Base-by-base conservation (phyloP, 2,888 invertebrate genomes). In the Steinernema carpocapsae region DNA sequence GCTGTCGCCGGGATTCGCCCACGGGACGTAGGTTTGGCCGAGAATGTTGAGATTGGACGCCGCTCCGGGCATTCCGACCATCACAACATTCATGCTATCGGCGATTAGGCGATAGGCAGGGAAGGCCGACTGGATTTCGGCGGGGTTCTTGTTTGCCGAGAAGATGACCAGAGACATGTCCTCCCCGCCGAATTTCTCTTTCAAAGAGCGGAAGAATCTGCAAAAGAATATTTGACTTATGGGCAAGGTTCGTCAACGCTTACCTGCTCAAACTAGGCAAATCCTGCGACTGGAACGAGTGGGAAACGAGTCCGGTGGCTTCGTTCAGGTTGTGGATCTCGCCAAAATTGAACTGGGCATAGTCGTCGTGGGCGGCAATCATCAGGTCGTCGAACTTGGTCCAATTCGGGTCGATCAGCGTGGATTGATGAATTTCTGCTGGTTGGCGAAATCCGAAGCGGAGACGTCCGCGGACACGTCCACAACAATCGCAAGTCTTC, bases 401-500 rank as follows among this genome's bases (percentile, higher is more conserved):
- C 64, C 64, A 64, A 7, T 4, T 32, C 1, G 32, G 64, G 29
- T 32, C 26, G 17, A 64, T 64, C 32, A 64, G 29, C 32, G 64
- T 64, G 10, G 32, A 32, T 29, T 64, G 32, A 64, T 32, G 64
- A 64, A 64, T 1, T 64, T 64, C 64, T 32, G 64, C 37, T 64
- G 64, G 19, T 64, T 64, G 32, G 64, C 32, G 32, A 32, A 64
- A 17, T 64, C 37, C 29, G 32, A 6, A 6, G 64, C 64, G 1
- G 64, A 64, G 64, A 64, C 3, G n/a, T 64, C 64, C 10, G 32
- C 14, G 7, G 64, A 64, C 4, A 26, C 64, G 37, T 64, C 64
- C 12, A 64, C 64, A 4, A 64, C 26, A 17, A 64, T 37, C 14
- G 64, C 22, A 19, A 64, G 64, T 37, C 19, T 64, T 37, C 37